These are phyloP conservation scores for Tenualosa ilisha DNA, from an alignment of 2,797 vertebrate species.

Conservation along the genomic window DNA sequence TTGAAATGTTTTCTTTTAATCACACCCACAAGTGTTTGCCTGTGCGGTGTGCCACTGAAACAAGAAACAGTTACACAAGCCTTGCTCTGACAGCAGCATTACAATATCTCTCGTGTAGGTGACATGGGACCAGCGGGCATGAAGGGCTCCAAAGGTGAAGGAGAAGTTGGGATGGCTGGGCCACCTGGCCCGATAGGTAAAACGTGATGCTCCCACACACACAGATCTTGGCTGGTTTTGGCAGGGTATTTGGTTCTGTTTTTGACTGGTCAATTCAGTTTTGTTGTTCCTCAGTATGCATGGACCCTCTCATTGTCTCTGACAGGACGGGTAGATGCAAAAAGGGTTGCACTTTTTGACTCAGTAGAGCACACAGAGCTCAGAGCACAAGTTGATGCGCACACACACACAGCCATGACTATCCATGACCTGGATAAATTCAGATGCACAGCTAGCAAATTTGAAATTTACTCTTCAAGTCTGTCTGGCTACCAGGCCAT, in stretches of 20 bases:
- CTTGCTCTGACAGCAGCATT: neutral
- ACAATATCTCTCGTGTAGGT: conserved; percentile 46
- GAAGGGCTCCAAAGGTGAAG: conserved; percentile 65
- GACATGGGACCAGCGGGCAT: conserved; percentile 59
- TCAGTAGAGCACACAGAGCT: too few relatives aligned
- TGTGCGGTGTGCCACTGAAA: neutral
- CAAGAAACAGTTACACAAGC: neutral
- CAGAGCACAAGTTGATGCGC: too few relatives aligned
- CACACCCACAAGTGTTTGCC: neutral
- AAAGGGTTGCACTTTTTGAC: too few relatives aligned
- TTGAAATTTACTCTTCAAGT: too few relatives aligned
- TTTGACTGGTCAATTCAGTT: too few relatives aligned
- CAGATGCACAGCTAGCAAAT: too few relatives aligned
- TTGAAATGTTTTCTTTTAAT: neutral
- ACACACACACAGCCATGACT: too few relatives aligned
- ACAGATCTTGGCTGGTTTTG: neutral
- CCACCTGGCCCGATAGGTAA: conserved; percentile 64
- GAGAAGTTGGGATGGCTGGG: conserved; percentile 58
- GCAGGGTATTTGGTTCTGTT: neutral
- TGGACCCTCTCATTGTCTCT: too few relatives aligned
- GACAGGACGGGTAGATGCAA: too few relatives aligned
- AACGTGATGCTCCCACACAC: neutral
- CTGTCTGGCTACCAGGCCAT: too few relatives aligned
- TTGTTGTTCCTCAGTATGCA: too few relatives aligned
- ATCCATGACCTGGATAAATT: too few relatives aligned